Evolutionary conservation across 2,888 invertebrate genomes (phyloP).

Genomic region (Dynastes tityus): DNA sequence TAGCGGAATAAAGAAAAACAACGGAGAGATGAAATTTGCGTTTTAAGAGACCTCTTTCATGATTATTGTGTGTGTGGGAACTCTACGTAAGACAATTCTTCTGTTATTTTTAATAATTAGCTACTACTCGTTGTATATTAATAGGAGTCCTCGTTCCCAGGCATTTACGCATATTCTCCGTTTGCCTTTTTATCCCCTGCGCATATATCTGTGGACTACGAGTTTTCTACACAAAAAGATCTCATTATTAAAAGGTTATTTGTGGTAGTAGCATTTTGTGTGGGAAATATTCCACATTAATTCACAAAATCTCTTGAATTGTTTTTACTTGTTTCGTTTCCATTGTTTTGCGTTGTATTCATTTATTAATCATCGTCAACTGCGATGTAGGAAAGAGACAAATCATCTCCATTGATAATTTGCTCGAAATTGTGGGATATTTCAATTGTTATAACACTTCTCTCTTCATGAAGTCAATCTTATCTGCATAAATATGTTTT

Average conservation of each 20-base stretch:
- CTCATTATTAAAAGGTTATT: background rate
- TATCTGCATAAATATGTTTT: too few relatives aligned
- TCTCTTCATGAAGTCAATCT: too few relatives aligned
- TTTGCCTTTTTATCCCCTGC: background rate
- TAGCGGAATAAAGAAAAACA: slow-evolving; percentile 1
- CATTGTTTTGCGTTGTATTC: background rate
- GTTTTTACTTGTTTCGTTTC: background rate
- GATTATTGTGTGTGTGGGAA: slow-evolving; percentile 61
- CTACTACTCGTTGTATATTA: slow-evolving; percentile 68
- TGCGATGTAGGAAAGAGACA: background rate
- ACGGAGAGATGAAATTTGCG: slow-evolving; percentile 45
- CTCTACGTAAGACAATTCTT: slow-evolving; percentile 65
- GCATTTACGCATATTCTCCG: slow-evolving; percentile 33
- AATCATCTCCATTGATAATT: slow-evolving; percentile 19
- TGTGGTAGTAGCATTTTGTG: slow-evolving; percentile 24
- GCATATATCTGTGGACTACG: background rate
- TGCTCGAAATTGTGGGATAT: slow-evolving; percentile 7
- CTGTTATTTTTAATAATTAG: slow-evolving; percentile 69
- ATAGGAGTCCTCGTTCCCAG: slow-evolving; percentile 70
- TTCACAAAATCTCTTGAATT: slow-evolving; percentile 30
- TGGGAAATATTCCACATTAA: slow-evolving; percentile 51
- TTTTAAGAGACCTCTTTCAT: slow-evolving; percentile 56
- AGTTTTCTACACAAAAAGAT: slow-evolving; percentile 24
- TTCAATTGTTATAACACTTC: too few relatives aligned
- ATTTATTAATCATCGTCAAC: background rate